Percentiles rank a stretch among this genome's conserved stretches.
Conservation (phyloP, 2,888 invertebrate genomes). For the Tiliacea citrago region DNA sequence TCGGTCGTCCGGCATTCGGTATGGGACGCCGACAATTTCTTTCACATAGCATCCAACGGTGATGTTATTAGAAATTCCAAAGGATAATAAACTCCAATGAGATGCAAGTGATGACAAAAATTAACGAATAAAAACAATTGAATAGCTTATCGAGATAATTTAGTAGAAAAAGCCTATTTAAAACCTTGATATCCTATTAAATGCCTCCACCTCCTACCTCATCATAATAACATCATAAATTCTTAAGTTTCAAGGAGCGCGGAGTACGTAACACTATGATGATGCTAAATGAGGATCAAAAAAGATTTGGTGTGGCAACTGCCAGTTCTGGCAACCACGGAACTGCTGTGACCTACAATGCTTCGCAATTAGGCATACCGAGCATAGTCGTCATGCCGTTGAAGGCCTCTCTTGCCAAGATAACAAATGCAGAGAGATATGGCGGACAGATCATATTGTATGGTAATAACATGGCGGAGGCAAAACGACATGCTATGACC, state of each 20-base stretch:
- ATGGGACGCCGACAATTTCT: neutral
- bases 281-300: conserved; percentile 93
- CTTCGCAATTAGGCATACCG: conserved; percentile 92
- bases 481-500: conserved; percentile 94
- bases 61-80: neutral
- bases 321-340: conserved; percentile 98
- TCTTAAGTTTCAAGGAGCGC: conserved; percentile 96
- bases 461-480: conserved; percentile 94
- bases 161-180: neutral
- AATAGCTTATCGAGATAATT: neutral
- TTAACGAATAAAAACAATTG: neutral
- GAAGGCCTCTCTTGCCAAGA: conserved; percentile 97
- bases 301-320: conserved; percentile 94
- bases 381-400: conserved; percentile 97
- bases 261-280: conserved; percentile 96
- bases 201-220: neutral
- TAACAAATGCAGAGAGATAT: conserved; percentile 84
- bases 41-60: neutral
- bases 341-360: conserved; percentile 93
- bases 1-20: neutral
- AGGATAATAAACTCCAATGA: neutral
- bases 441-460: conserved; percentile 81
- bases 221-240: conserved; percentile 6
- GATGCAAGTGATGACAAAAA: neutral
- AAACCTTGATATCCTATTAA: neutral